A percentile compares a stretch with the other conserved stretches of the same genome.
These are phyloP conservation scores for Drosophila helvetica DNA, from an alignment of 2,888 invertebrate species.

Conservation along the genomic window DNA sequence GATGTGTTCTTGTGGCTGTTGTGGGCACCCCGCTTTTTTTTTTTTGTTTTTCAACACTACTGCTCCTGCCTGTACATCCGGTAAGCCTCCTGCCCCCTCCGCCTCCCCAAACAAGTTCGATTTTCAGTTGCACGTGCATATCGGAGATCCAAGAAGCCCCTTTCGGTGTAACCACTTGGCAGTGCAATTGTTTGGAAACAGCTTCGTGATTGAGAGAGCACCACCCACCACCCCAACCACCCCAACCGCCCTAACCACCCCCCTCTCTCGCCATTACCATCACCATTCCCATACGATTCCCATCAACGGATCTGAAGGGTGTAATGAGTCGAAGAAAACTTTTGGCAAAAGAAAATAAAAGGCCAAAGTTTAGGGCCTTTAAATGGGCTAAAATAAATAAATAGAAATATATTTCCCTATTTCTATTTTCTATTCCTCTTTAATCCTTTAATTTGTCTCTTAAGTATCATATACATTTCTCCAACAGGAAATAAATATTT, in stretches of 20 bases:
- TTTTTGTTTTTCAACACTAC: slow-evolving; percentile 59
- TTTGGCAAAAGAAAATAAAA: neutral
- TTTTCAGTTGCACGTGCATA: slow-evolving; percentile 70
- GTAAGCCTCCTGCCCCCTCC: too few relatives aligned
- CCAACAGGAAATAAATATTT: neutral
- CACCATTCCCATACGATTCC: slow-evolving; percentile 39
- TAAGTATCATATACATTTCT: neutral
- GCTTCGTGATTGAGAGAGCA: slow-evolving; percentile 61
- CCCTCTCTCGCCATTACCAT: too few relatives aligned
- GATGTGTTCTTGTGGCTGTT: neutral
- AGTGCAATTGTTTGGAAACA: slow-evolving; percentile 82
- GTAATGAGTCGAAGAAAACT: slow-evolving; percentile 47
- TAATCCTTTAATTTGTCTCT: neutral
- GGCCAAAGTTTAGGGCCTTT: neutral
- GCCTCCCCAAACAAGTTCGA: slow-evolving; percentile 55
- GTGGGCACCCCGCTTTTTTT: too few relatives aligned
- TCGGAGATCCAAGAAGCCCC: slow-evolving; percentile 32
- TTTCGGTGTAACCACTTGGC: slow-evolving; percentile 80
- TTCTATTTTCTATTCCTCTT: too few relatives aligned
- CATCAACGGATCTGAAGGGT: slow-evolving; percentile 4
- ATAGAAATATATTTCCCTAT: too few relatives aligned
- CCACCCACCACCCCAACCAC: slow-evolving; percentile 6
- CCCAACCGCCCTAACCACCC: too few relatives aligned
- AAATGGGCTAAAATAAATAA: too few relatives aligned
- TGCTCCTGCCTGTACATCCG: neutral